These are phyloP conservation scores for Zaprionus davidi DNA, from an alignment of 1,140 invertebrate genomes.

Conservation along the genomic window DNA sequence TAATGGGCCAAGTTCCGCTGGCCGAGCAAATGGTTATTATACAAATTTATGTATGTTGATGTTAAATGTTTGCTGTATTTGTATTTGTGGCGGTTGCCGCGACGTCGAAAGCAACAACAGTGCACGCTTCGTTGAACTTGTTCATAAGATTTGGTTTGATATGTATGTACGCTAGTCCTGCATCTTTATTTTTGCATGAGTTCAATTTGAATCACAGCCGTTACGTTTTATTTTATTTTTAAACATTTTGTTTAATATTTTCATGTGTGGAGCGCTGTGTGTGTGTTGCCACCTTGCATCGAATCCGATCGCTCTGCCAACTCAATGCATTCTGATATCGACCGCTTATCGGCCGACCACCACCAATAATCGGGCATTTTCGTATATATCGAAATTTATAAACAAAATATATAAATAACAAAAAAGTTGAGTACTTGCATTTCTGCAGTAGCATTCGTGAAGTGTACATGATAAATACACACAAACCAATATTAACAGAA, in stretches of 20 bases:
- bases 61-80: slow-evolving; percentile 51
- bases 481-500: slow-evolving; percentile 25
- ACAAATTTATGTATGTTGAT: slow-evolving; percentile 54
- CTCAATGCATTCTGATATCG: slow-evolving; percentile 4
- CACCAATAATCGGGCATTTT: slow-evolving; percentile 24
- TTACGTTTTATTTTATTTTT: slow-evolving; percentile 71
- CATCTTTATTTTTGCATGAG: slow-evolving; percentile 46
- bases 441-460: slow-evolving; percentile 15
- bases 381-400: slow-evolving; percentile 44
- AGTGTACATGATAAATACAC: slow-evolving; percentile 24
- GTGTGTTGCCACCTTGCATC: slow-evolving; percentile 42
- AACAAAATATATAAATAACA: slow-evolving; percentile 52
- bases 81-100: slow-evolving; percentile 41
- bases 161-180: slow-evolving; percentile 22
- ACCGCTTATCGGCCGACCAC: slow-evolving; percentile 4
- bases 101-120: slow-evolving; percentile 25
- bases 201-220: slow-evolving; percentile 56
- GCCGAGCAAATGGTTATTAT: slow-evolving; percentile 54
- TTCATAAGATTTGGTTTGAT: slow-evolving; percentile 35
- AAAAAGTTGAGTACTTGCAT: slow-evolving; percentile 24
- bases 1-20: slow-evolving; percentile 67
- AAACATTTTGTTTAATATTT: slow-evolving; percentile 65
- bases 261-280: slow-evolving; percentile 23
- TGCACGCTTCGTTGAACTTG: slow-evolving; percentile 39
- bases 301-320: slow-evolving; percentile 21